Evolutionary conservation across 2,888 invertebrate species (phyloP), one percentile per base, ranked within the genome.

Genomic region (Nomada goodeniana): DNA sequence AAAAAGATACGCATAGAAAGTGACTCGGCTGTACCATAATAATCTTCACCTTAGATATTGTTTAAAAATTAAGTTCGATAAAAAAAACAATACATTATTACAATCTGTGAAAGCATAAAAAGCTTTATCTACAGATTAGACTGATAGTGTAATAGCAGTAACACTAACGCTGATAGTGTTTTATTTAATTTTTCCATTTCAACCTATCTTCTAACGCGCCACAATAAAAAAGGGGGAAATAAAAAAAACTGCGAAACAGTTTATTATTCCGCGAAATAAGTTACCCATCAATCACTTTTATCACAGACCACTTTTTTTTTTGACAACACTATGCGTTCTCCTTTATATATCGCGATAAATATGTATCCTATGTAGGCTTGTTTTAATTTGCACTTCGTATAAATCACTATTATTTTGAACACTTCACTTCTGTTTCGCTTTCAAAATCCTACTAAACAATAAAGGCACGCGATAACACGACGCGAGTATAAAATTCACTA

Each of bases 101-200:
- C 13, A 15, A 18, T 9, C 26, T n/a, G 29, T 2, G 5, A 26
- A 2, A 15, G 59, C 10, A 7, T 13, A 44, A 26, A 26, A 13
- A 23, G 2, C 20, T 15, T 15, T 36, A 18, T 29, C 42, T 29
- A n/a, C 3, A 23, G 26, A 53, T 72, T 53, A 20, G 11, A 52
- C 10, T 36, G 44, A 26, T 57, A 44, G 20, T 11, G 26, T 63
- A 20, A 7, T 0, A 42, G 42, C 18, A 53, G 20, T 60, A 18
- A 15, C 15, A 10, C 23, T 52, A 68, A 75, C 67, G 68, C 68
- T 61, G 68, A 53, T 68, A 67, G 47, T 59, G 20, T 65, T 50
- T 65, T 13, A 5, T 23, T 26, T 64, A 59, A 74, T 74, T n/a
- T 47, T 18, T 9, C 13, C 29, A 23, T 57, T 64, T 11, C n/a